Conservation (phyloP, 2,113 vertebrate species). For the Laticauda colubrina region DNA sequence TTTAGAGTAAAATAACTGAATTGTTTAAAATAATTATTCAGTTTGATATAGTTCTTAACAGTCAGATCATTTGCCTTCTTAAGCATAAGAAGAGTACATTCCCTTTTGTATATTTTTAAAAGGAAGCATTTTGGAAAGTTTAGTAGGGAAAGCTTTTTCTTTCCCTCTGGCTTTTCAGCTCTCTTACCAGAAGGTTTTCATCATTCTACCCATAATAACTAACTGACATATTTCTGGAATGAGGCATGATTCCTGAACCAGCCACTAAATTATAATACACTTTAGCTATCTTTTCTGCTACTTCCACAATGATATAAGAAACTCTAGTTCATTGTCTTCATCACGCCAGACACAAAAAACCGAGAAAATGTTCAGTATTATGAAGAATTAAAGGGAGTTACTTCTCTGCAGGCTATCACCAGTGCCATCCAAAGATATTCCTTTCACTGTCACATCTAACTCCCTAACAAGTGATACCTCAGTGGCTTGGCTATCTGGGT, state of each 20-base stretch:
- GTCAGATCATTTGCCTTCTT: background rate
- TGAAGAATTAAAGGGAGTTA: conserved; percentile 17
- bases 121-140: conserved; percentile 7
- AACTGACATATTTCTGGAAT: conserved; percentile 52
- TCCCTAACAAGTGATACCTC: background rate
- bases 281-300: conserved; percentile 33
- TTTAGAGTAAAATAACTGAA: conserved; percentile 9
- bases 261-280: conserved; percentile 38
- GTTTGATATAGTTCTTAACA: background rate
- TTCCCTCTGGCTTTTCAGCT: conserved; percentile 26
- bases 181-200: conserved; percentile 44
- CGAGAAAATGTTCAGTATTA: background rate
- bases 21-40: conserved; percentile 49
- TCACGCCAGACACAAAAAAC: background rate
- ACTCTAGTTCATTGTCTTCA: background rate
- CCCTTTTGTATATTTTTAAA: conserved; percentile 16
- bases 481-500: background rate
- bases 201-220: conserved; percentile 15
- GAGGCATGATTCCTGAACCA: conserved; percentile 13
- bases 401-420: conserved; percentile 23
- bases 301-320: background rate
- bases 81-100: conserved; percentile 17
- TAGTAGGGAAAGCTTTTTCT: background rate
- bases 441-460: background rate
- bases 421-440: background rate